phyloP scores from a whole-genome alignment of 2,888 invertebrate species.

The Tethea ocularis region DNA sequence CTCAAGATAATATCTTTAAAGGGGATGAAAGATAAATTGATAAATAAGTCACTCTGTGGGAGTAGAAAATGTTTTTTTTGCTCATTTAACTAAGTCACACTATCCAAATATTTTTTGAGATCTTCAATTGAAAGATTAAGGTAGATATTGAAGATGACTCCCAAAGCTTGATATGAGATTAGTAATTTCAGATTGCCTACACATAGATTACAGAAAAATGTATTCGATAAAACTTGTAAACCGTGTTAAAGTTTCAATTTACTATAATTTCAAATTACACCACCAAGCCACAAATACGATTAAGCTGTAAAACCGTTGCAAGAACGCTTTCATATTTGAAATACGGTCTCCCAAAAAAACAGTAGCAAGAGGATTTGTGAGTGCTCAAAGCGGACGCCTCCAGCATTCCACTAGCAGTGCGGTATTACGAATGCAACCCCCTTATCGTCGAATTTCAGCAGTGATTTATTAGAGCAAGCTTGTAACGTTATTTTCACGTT shows the following conservation, averaged over 20 bases:
- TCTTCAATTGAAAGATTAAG: no score
- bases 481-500: not conserved
- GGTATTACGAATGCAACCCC: constrained; percentile 33
- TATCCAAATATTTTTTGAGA: no score
- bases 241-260: not conserved
- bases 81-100: no score
- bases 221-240: no score
- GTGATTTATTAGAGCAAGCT: constrained; percentile 35
- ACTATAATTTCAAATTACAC: not conserved
- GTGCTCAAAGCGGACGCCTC: constrained; percentile 9
- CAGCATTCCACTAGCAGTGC: constrained; percentile 18
- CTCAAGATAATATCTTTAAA: not conserved
- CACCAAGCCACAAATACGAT: not conserved
- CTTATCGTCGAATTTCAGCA: constrained; percentile 47
- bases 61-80: no score
- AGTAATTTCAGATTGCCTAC: no score
- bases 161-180: no score
- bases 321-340: constrained; percentile 2
- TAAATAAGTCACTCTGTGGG: not conserved
- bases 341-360: constrained; percentile 7
- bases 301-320: not conserved
- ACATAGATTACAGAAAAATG: no score
- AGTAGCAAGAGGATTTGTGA: constrained; percentile 9
- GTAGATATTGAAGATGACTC: no score
- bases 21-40: not conserved